These are phyloP conservation scores for Monopis laevigella DNA, from an alignment of 2,888 invertebrate species.

Conservation along the genomic window DNA sequence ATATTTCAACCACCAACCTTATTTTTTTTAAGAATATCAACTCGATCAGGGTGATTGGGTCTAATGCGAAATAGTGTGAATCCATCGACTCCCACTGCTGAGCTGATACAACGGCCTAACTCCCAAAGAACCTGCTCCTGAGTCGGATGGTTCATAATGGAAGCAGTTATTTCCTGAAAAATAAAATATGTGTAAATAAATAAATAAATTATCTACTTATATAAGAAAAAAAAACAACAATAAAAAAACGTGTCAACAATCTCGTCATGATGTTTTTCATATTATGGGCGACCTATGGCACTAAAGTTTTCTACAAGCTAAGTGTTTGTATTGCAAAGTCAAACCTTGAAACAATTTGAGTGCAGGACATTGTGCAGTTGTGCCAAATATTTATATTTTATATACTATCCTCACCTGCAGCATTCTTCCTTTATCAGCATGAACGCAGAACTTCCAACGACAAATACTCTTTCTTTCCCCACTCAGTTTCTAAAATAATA, in stretches of 20 bases:
- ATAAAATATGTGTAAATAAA: not conserved
- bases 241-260: no score
- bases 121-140: constrained; percentile 74
- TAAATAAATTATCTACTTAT: no score
- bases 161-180: constrained; percentile 5
- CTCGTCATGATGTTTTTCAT: no score
- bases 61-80: constrained; percentile 48
- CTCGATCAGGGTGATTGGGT: not conserved
- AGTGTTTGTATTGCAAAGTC: no score
- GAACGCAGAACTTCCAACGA: constrained; percentile 67
- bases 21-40: not conserved
- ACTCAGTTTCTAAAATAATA: not conserved
- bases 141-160: constrained; percentile 48
- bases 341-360: no score
- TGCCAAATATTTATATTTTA: no score
- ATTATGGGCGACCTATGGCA: no score
- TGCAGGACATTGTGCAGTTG: no score
- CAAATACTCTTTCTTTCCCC: constrained; percentile 40
- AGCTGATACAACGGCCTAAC: constrained; percentile 70
- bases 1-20: no score
- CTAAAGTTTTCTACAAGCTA: no score
- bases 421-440: constrained; percentile 72
- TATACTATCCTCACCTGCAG: constrained; percentile 50
- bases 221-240: no score
- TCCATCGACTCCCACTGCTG: constrained; percentile 73